Conservation (phyloP, 2,888 invertebrate species). For the Agonopterix arenella region DNA sequence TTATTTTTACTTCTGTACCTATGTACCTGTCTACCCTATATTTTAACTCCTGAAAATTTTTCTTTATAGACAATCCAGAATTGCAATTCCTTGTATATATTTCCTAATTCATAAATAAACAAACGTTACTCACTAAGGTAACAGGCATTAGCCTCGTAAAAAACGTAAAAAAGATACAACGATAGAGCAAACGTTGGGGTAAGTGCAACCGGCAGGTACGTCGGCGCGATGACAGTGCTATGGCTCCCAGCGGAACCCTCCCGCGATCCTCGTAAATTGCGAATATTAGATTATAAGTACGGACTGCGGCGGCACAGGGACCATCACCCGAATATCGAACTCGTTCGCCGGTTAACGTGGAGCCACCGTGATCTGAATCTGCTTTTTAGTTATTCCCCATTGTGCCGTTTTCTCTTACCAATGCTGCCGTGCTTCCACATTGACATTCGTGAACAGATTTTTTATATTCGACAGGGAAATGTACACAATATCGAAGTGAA, state of each 20-base stretch:
- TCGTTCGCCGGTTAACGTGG: constrained; percentile 54
- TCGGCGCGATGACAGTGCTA: constrained; percentile 65
- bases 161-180: constrained; percentile 40
- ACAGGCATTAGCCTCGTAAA: constrained; percentile 15
- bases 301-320: constrained; percentile 61
- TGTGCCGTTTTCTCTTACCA: constrained; percentile 31
- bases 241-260: constrained; percentile 60
- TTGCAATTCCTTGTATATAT: too few species aligned
- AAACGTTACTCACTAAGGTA: background rate
- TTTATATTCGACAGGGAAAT: too few species aligned
- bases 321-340: constrained; percentile 67
- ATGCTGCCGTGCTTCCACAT: constrained; percentile 2
- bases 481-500: too few species aligned
- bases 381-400: constrained; percentile 44
- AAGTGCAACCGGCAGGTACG: constrained; percentile 65
- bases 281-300: constrained; percentile 76
- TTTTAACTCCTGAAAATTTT: too few species aligned
- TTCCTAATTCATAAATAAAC: too few species aligned
- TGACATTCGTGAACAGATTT: constrained; percentile 4
- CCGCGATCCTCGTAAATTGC: constrained; percentile 73
- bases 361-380: constrained; percentile 67
- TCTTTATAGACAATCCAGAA: too few species aligned
- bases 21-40: too few species aligned
- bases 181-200: constrained; percentile 51
- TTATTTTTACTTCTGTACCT: too few species aligned